A percentile compares a stretch with the other conserved stretches of the same genome.
phyloP scores from a whole-genome alignment of 1,140 invertebrate genomes.

The Bombus sylvicola region DNA sequence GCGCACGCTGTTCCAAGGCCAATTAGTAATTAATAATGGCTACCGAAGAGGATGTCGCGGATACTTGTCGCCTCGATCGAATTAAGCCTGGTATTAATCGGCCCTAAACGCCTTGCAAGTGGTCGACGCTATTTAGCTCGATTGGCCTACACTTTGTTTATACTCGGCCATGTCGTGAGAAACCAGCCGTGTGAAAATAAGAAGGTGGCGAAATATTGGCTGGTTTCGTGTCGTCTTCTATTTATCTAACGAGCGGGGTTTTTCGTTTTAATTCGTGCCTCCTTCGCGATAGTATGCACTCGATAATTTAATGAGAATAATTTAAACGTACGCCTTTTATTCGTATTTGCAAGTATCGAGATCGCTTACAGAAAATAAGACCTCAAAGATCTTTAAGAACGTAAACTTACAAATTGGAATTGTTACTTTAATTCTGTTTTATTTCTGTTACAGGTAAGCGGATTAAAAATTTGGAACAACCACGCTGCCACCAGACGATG shows the following conservation, averaged over 20 bases:
- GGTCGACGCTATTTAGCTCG: slow-evolving; percentile 30
- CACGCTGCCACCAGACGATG: no score
- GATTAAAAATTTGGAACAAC: not conserved
- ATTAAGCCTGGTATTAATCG: slow-evolving; percentile 64
- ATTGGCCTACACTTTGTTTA: not conserved
- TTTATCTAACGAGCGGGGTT: no score
- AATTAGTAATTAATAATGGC: slow-evolving; percentile 70
- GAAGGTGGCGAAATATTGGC: not conserved
- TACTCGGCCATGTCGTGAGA: not conserved
- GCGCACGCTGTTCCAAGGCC: slow-evolving; percentile 30
- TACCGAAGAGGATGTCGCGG: slow-evolving; percentile 45
- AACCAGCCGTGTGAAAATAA: not conserved
- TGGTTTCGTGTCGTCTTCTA: not conserved
- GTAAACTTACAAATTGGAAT: no score
- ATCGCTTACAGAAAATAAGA: no score
- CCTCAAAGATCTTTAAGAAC: no score
- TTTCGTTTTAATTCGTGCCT: no score
- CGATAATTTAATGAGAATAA: no score
- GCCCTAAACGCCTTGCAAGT: slow-evolving; percentile 39
- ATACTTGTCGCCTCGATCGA: slow-evolving; percentile 65
- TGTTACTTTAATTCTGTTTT: not conserved
- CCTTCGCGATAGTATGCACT: no score
- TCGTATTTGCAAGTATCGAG: no score
- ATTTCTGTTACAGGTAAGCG: slow-evolving; percentile 39
- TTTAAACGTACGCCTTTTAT: no score